A percentile compares a stretch with the other conserved stretches of the same genome.
Conservation (phyloP, 92 coral and sea anemone genomes). For the Ricordea florida region DNA sequence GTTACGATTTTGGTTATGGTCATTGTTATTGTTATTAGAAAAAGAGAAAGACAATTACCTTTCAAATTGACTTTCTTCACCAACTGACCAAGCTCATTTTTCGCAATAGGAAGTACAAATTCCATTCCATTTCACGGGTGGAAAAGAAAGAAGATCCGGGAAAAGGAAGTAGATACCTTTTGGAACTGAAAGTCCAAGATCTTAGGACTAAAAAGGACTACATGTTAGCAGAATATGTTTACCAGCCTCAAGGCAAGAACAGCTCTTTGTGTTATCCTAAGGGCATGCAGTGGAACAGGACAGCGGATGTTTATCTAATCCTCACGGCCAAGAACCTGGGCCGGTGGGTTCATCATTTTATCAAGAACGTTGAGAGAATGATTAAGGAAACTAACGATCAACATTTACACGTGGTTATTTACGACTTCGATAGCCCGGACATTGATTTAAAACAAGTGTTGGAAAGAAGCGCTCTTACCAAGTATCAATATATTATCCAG, state of each 20-base stretch:
- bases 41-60: too few relatives aligned
- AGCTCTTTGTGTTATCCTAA: constrained; percentile 45
- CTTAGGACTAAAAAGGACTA: constrained; percentile 19
- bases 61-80: too few relatives aligned
- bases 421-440: constrained; percentile 65
- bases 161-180: constrained; percentile 60
- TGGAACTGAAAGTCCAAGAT: constrained; percentile 70
- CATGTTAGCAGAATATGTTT: constrained; percentile 75
- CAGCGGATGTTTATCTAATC: constrained; percentile 65
- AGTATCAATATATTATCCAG: constrained; percentile 38
- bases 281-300: constrained; percentile 66
- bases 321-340: constrained; percentile 71
- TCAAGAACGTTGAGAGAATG: constrained; percentile 67
- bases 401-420: constrained; percentile 40
- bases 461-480: constrained; percentile 36
- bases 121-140: constrained; percentile 63
- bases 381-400: constrained; percentile 51
- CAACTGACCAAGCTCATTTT: neutral
- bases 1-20: too few relatives aligned
- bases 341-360: constrained; percentile 68
- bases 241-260: constrained; percentile 8
- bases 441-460: constrained; percentile 42
- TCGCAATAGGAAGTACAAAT: constrained; percentile 52
- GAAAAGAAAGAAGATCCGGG: constrained; percentile 70
- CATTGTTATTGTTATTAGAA: too few relatives aligned